Conservation (phyloP, 2,113 vertebrate genomes). For the Misgurnus anguillicaudatus region DNA sequence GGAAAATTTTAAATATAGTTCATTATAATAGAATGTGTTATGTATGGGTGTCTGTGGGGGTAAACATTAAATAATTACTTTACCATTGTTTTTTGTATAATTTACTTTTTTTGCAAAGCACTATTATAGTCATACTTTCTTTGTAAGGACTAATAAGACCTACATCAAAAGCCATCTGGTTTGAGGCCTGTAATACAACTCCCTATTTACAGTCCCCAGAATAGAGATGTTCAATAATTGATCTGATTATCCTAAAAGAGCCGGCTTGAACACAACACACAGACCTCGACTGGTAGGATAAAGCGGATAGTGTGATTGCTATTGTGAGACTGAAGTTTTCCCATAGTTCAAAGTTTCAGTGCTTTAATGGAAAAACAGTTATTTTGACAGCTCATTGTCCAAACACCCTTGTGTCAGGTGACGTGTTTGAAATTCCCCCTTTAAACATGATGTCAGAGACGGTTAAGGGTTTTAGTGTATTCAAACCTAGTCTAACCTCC, state of each 20-base stretch:
- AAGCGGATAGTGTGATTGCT: neutral
- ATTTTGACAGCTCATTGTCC: neutral
- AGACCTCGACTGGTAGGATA: too few relatives aligned
- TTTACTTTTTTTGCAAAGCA: neutral
- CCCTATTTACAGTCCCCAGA: slow-evolving; percentile 13
- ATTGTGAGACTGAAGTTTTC: neutral
- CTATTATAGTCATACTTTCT: too few relatives aligned
- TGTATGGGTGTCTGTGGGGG: too few relatives aligned
- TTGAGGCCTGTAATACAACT: slow-evolving; percentile 2
- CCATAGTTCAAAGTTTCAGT: too few relatives aligned
- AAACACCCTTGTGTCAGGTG: slow-evolving; percentile 1
- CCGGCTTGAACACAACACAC: neutral
- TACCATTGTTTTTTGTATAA: too few relatives aligned
- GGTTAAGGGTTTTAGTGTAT: neutral
- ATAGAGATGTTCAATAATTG: slow-evolving; percentile 29
- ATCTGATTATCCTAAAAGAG: slow-evolving; percentile 6
- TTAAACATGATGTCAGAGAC: neutral
- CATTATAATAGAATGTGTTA: too few relatives aligned
- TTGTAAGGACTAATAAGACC: neutral
- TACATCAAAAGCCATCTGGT: neutral
- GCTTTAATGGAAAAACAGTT: slow-evolving; percentile 9
- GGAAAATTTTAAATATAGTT: too few relatives aligned
- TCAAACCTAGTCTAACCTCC: neutral
- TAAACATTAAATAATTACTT: too few relatives aligned
- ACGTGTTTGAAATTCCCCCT: neutral